These are phyloP conservation scores for Paradisaea rubra DNA, from an alignment of 2,113 vertebrate species.

Conservation along the genomic window DNA sequence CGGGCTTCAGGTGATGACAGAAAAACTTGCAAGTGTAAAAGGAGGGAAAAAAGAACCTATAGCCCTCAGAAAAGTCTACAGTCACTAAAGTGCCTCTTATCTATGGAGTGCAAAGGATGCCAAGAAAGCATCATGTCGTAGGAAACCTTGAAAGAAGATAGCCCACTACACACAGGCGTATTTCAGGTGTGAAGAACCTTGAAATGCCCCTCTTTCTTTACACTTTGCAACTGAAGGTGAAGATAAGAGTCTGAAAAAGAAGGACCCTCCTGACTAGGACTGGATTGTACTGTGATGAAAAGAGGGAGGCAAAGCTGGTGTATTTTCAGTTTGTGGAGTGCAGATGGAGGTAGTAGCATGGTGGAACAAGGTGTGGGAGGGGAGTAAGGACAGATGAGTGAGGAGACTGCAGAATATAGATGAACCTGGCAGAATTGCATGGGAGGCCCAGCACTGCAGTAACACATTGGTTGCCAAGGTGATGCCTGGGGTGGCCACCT, in stretches of 20 bases:
- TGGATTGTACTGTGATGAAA: background rate
- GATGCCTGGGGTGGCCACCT: no score
- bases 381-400: background rate
- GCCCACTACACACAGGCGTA: background rate
- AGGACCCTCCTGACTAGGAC: background rate
- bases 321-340: background rate
- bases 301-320: background rate
- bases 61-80: background rate
- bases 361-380: background rate
- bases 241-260: background rate
- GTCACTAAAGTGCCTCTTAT: background rate
- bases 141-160: background rate
- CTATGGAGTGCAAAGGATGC: background rate
- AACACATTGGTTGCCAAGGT: background rate
- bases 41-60: background rate
- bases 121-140: background rate
- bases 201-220: background rate
- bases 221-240: background rate
- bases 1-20: background rate
- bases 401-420: background rate
- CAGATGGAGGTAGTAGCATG: background rate
- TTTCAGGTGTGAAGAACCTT: background rate
- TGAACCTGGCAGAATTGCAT: background rate
- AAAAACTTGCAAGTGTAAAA: background rate
- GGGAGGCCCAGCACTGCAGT: background rate